These are phyloP conservation scores for Plutella xylostella DNA, from an alignment of 2,888 invertebrate species.

Conservation along the genomic window DNA sequence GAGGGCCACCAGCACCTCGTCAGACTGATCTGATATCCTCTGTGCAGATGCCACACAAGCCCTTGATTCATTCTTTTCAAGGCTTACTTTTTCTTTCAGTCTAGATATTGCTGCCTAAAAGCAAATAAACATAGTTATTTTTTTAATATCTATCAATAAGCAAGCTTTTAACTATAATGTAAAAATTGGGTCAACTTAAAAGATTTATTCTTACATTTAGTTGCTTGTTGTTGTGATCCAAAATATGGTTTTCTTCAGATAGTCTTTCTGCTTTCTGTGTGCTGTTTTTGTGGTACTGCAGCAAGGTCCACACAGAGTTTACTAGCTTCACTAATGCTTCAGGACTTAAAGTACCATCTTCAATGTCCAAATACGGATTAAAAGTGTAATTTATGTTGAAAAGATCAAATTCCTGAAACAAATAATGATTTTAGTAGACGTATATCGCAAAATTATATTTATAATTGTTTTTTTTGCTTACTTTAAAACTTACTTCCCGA, in stretches of 20 bases:
- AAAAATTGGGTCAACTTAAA: no score
- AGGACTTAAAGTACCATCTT: slow-evolving; percentile 28
- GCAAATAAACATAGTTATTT: neutral
- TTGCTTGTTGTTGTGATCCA: slow-evolving; percentile 49
- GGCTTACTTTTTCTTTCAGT: slow-evolving; percentile 37
- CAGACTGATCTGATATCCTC: slow-evolving; percentile 49
- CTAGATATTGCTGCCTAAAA: slow-evolving; percentile 32
- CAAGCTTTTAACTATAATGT: no score
- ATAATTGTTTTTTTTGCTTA: neutral
- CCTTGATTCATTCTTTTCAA: slow-evolving; percentile 50
- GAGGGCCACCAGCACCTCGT: slow-evolving; percentile 38
- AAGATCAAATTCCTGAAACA: slow-evolving; percentile 44
- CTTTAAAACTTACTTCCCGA: slow-evolving; percentile 32
- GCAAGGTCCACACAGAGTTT: slow-evolving; percentile 45
- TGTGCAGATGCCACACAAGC: slow-evolving; percentile 57
- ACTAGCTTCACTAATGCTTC: slow-evolving; percentile 48
- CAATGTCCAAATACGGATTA: slow-evolving; percentile 48
- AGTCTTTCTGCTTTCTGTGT: slow-evolving; percentile 37
- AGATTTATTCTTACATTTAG: slow-evolving; percentile 40
- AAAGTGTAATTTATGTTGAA: slow-evolving; percentile 48
- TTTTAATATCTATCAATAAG: no score
- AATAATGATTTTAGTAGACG: neutral
- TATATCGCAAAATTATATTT: neutral
- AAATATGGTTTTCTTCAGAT: slow-evolving; percentile 43
- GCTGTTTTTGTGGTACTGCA: slow-evolving; percentile 43